A percentile compares a stretch with the other conserved stretches of the same genome.
Conservation (phyloP, 2,797 vertebrate species). For the Macropodus opercularis region DNA sequence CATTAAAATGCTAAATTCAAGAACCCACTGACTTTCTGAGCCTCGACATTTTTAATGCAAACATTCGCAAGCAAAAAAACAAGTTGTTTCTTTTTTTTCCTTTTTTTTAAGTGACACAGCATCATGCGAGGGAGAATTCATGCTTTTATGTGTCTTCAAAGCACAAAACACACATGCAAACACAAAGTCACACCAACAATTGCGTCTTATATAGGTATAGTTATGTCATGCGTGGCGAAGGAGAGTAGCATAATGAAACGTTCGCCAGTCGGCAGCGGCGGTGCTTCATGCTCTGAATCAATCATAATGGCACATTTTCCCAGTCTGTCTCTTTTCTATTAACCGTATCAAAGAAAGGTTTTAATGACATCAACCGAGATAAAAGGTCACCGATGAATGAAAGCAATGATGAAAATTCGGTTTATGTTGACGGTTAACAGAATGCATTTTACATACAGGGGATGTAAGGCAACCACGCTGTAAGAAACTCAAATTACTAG, state of each 20-base stretch:
- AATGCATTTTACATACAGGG: no score
- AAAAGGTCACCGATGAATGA: constrained; percentile 53
- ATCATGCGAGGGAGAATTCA: constrained; percentile 28
- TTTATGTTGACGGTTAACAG: no score
- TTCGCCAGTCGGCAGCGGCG: constrained; percentile 21
- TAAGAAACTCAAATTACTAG: constrained; percentile 66
- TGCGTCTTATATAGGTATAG: constrained; percentile 12
- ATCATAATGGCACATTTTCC: constrained; percentile 37
- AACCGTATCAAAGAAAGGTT: constrained; percentile 50
- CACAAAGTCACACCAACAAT: background rate
- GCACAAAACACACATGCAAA: background rate
- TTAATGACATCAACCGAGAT: constrained; percentile 56
- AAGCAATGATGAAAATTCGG: constrained; percentile 10
- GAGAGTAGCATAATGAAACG: constrained; percentile 32
- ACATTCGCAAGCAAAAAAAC: constrained; percentile 9
- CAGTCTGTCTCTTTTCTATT: constrained; percentile 19
- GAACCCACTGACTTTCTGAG: constrained; percentile 18
- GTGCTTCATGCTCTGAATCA: constrained; percentile 52
- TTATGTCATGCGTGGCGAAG: constrained; percentile 20
- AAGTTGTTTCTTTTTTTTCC: constrained; percentile 17
- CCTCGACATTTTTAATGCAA: background rate
- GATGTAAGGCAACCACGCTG: no score
- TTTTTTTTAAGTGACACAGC: constrained; percentile 4
- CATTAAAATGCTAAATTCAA: constrained; percentile 42
- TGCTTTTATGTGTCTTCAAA: constrained; percentile 27